Evolutionary conservation across 2,113 vertebrate species (phyloP), one percentile per base, ranked within the genome.

Genomic region (Mionectes macconnelli): DNA sequence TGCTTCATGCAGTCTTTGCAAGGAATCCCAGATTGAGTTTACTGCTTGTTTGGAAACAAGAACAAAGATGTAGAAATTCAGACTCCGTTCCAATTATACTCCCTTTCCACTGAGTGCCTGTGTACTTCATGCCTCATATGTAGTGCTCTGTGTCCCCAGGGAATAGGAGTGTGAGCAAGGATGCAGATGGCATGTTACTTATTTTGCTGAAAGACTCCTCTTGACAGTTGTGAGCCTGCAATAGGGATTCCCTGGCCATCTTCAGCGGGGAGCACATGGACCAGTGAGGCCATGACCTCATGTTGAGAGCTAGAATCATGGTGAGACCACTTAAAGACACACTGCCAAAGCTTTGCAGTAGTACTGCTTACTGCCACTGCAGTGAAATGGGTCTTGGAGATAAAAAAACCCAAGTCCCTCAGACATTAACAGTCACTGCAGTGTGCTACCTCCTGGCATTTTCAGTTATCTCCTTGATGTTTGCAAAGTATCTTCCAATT

Each of bases 1-100:
- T 94, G 62, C 72, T 95, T 91, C 35, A 63, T 66, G 50, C 20
- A 81, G 67, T 64, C 78, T 94, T 68, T 83, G 63, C 66, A 94
- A 81, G 60, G 37, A 45, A 70, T 44, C 44, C 63, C 80, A 39
- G 40, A 79, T 49, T 74, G 37, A 93, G 23, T 47, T 84, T 85
- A 16, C 30, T 93, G 35, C 47, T 91, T 19, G 7, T 93, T 60
- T 92, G n/a, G 45, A 85, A 85, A 31, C 44, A 60, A 76, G 70
- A 92, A n/a, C 53, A 56, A 56, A 78, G 89, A 64, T 28, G 24
- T 10, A 64, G 50, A 59, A 56, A 68, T 37, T 42, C 28, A 74
- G 6, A 27, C 31, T 83, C 42, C n/a, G 31, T 86, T 82, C 37
- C 27, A 78, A 42, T 78, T 63, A 37, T 44, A 10, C 35, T 83